A percentile compares a stretch with the other conserved stretches of the same genome.
phyloP scores from a whole-genome alignment of 2,797 vertebrate species.

The Bryconaethiops microstoma region DNA sequence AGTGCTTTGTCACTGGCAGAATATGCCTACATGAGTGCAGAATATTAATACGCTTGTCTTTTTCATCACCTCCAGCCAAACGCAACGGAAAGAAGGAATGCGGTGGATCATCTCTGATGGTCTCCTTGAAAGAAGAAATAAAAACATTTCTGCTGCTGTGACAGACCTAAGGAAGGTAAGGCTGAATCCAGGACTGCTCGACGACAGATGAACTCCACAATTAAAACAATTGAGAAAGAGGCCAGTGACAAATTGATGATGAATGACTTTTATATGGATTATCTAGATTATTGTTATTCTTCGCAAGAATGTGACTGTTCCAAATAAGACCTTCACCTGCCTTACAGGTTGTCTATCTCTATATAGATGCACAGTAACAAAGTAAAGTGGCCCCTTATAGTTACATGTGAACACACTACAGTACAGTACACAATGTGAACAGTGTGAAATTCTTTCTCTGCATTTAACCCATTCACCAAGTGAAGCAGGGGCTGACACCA shows the following conservation, averaged over 20 bases:
- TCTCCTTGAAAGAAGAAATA: slow-evolving; percentile 65
- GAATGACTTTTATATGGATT: slow-evolving; percentile 28
- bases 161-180: slow-evolving; percentile 65
- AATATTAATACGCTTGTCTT: slow-evolving; percentile 57
- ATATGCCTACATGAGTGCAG: slow-evolving; percentile 29
- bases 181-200: slow-evolving; percentile 65
- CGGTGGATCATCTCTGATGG: slow-evolving; percentile 58
- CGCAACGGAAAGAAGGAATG: slow-evolving; percentile 67
- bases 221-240: slow-evolving; percentile 52
- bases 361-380: no score
- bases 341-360: no score
- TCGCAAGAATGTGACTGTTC: background rate
- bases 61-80: slow-evolving; percentile 71
- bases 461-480: no score
- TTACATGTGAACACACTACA: no score
- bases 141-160: slow-evolving; percentile 65
- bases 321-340: background rate
- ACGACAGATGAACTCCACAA: slow-evolving; percentile 66
- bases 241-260: slow-evolving; percentile 43
- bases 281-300: background rate
- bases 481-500: no score
- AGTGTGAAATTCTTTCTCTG: no score
- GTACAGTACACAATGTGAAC: no score
- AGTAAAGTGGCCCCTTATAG: no score
- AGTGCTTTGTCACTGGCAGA: slow-evolving; percentile 20